These are phyloP conservation scores for Drosophila saltans DNA, from an alignment of 1,140 invertebrate species.

Conservation along the genomic window DNA sequence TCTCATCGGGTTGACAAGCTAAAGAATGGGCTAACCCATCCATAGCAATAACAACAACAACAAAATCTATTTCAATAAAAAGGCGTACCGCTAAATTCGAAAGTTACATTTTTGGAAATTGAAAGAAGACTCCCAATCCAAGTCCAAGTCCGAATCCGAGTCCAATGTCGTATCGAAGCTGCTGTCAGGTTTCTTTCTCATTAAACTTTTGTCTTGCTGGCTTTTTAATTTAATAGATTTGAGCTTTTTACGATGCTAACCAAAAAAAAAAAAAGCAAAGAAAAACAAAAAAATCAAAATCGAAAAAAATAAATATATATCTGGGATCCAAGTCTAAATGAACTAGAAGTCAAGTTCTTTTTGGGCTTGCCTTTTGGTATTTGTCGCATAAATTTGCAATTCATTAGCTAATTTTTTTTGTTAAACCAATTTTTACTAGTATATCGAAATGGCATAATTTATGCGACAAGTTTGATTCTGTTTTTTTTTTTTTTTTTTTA, in stretches of 20 bases:
- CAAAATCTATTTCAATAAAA: slow-evolving; percentile 72
- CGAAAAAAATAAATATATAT: slow-evolving; percentile 14
- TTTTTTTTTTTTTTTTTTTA: background rate
- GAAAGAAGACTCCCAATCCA: slow-evolving; percentile 33
- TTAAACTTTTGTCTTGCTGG: slow-evolving; percentile 66
- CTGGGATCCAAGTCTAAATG: slow-evolving; percentile 51
- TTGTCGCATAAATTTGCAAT: slow-evolving; percentile 76
- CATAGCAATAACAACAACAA: slow-evolving; percentile 40
- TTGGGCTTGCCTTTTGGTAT: slow-evolving; percentile 67
- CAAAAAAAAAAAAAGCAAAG: slow-evolving; percentile 43
- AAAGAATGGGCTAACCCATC: slow-evolving; percentile 70
- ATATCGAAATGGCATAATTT: slow-evolving; percentile 71
- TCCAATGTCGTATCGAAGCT: slow-evolving; percentile 5
- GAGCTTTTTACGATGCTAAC: slow-evolving; percentile 61
- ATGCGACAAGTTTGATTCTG: slow-evolving; percentile 72
- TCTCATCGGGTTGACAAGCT: slow-evolving; percentile 80
- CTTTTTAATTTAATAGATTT: slow-evolving; percentile 78
- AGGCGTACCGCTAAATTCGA: slow-evolving; percentile 80
- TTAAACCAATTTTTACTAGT: slow-evolving; percentile 57
- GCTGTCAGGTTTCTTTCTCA: slow-evolving; percentile 78
- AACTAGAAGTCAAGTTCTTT: slow-evolving; percentile 81
- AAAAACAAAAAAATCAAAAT: slow-evolving; percentile 23
- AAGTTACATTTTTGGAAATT: slow-evolving; percentile 82
- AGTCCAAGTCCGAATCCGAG: slow-evolving; percentile 11
- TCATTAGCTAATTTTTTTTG: slow-evolving; percentile 72